Evolutionary conservation across 1,140 invertebrate species (phyloP), one percentile per base, ranked within the genome.

Genomic region (Drosophila tropicalis): DNA sequence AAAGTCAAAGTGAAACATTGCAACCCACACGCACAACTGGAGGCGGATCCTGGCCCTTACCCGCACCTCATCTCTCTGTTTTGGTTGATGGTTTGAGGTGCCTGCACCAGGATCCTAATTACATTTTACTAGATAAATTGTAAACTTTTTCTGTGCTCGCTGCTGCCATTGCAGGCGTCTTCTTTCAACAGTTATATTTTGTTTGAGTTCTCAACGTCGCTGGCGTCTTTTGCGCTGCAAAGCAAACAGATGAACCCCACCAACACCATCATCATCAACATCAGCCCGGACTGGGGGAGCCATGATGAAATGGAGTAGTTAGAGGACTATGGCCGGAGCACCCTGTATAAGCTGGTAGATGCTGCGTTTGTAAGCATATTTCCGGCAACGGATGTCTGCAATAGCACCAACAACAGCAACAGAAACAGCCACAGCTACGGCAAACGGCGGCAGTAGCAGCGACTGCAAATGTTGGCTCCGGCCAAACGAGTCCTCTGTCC

Each of bases 91-190:
- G 77, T 65, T 40, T 69, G 72, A 55, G 61, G 55, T 34, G 81
- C 76, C 80, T 79, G 82, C 76, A 82, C 83, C 78, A 81, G 81
- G 81, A 85, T 90, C 89, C 89, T 91, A 91, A 91, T 91, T 91
- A 91, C 89, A 91, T 91, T 91, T 91, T 91, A 89, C 89, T 90
- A 86, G 89, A 91, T 91, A 91, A 91, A 91, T 91, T 91, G 84
- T 90, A 91, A 91, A 91, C 81, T 91, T 91, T 90, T 90, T 81
- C 81, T 78, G 78, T 79, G 78, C 87, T 61, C 80, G 74, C 72
- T 69, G 58, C 69, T 63, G 70, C 62, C 68, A 68, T 66, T 55
- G 44, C 19, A 25, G 64, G 62, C 81, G 75, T 74, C 87, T 76
- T 81, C 89, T 89, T 90, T 70, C 81, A 84, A 65, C 79, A 81